Evolutionary conservation across 2,888 invertebrate species (phyloP).

Genomic region (Lasioglossum leucozonium): DNA sequence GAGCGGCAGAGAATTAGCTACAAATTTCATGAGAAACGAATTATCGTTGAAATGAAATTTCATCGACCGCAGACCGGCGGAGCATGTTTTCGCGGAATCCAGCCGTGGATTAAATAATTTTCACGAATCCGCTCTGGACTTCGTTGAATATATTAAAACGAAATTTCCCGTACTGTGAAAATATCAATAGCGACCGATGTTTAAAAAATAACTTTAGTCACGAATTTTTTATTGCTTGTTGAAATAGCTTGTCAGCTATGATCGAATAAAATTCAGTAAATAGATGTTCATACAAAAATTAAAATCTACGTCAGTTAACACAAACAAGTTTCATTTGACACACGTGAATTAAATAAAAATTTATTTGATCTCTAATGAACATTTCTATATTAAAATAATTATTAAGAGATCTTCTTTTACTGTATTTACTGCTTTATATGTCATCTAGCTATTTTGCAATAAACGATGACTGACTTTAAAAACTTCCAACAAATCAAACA

Average conservation of each 20-base stretch:
- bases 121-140: not conserved
- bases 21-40: constrained; percentile 25
- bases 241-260: not conserved
- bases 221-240: not conserved
- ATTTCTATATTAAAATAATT: no score
- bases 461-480: not conserved
- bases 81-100: not conserved
- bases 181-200: not conserved
- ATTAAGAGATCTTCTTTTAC: no score
- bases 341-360: not conserved
- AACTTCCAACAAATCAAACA: not conserved
- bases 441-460: not conserved
- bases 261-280: not conserved
- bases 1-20: not conserved
- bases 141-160: not conserved
- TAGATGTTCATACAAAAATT: not conserved
- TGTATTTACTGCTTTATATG: not conserved
- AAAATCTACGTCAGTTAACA: not conserved
- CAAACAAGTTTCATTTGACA: not conserved
- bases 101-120: not conserved
- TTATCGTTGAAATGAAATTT: constrained; percentile 7
- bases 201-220: not conserved
- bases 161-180: not conserved
- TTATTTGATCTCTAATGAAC: no score
- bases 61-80: not conserved